These are phyloP conservation scores for Xestia c-nigrum DNA, from an alignment of 2,888 invertebrate genomes.

Conservation along the genomic window DNA sequence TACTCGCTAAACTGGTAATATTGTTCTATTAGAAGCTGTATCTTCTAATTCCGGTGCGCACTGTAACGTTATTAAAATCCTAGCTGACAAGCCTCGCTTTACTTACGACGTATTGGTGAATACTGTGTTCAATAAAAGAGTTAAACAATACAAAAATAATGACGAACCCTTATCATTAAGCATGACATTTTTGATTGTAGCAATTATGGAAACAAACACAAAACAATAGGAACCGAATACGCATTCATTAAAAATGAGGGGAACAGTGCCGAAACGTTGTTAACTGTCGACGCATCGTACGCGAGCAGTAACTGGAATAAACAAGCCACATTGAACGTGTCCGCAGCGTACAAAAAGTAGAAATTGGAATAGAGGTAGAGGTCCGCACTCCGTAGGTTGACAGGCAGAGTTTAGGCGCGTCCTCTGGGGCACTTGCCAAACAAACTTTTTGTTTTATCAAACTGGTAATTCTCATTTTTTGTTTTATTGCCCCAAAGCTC, in stretches of 20 bases:
- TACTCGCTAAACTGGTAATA: slow-evolving; percentile 79
- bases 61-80: slow-evolving; percentile 60
- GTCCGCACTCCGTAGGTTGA: slow-evolving; percentile 65
- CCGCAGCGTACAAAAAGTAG: slow-evolving; percentile 71
- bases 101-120: slow-evolving; percentile 29
- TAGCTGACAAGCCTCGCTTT: slow-evolving; percentile 17
- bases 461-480: slow-evolving; percentile 89
- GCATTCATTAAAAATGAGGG: slow-evolving; percentile 39
- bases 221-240: slow-evolving; percentile 39
- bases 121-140: slow-evolving; percentile 13
- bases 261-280: slow-evolving; percentile 25
- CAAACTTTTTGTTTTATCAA: slow-evolving; percentile 89
- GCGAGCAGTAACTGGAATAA: slow-evolving; percentile 58
- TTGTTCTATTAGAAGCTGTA: slow-evolving; percentile 72
- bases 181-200: slow-evolving; percentile 26
- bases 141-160: slow-evolving; percentile 17
- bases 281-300: slow-evolving; percentile 28
- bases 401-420: slow-evolving; percentile 73
- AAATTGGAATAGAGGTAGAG: slow-evolving; percentile 77
- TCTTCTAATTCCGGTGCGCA: slow-evolving; percentile 66
- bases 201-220: slow-evolving; percentile 22
- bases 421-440: slow-evolving; percentile 85
- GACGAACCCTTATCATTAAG: slow-evolving; percentile 17
- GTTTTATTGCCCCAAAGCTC: slow-evolving; percentile 87
- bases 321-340: slow-evolving; percentile 68